These are phyloP conservation scores for Nannospalax galili DNA, from an alignment of 2,113 vertebrate species.

Conservation along the genomic window DNA sequence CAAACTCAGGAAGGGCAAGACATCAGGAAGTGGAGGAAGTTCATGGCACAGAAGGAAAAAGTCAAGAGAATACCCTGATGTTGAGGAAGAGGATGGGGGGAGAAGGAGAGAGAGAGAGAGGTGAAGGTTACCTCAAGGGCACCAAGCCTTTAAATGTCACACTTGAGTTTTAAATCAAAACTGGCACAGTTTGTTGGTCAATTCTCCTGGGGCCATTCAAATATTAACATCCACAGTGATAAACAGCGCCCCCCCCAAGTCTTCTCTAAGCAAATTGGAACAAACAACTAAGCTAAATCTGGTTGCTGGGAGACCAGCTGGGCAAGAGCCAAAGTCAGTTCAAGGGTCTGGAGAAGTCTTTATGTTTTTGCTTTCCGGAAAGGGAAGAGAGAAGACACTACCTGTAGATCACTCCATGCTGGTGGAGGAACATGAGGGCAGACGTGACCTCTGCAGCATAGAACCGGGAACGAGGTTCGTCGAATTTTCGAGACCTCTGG, in stretches of 20 bases:
- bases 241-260: constrained; percentile 80
- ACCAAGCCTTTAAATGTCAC: constrained; percentile 81
- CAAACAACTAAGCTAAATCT: constrained; percentile 82
- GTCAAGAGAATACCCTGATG: constrained; percentile 82
- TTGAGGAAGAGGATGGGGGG: constrained; percentile 75
- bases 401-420: constrained; percentile 99
- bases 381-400: constrained; percentile 74
- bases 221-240: constrained; percentile 86
- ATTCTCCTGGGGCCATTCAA: constrained; percentile 84
- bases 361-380: constrained; percentile 1
- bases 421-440: constrained; percentile 98
- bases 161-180: constrained; percentile 86
- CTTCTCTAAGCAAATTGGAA: constrained; percentile 85
- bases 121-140: constrained; percentile 82
- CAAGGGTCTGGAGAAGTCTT: constrained; percentile 61
- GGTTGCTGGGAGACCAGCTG: constrained; percentile 82
- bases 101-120: not conserved
- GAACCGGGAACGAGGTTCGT: constrained; percentile 97
- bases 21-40: constrained; percentile 83
- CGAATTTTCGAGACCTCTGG: constrained; percentile 98
- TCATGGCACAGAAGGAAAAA: constrained; percentile 84
- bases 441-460: constrained; percentile 99
- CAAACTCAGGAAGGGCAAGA: constrained; percentile 90
- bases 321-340: constrained; percentile 75
- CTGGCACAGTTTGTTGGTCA: constrained; percentile 84